A percentile compares a stretch with the other conserved stretches of the same genome.
These are phyloP conservation scores for Rhadina sibilatrix DNA, from an alignment of 2,113 vertebrate species.

Conservation along the genomic window DNA sequence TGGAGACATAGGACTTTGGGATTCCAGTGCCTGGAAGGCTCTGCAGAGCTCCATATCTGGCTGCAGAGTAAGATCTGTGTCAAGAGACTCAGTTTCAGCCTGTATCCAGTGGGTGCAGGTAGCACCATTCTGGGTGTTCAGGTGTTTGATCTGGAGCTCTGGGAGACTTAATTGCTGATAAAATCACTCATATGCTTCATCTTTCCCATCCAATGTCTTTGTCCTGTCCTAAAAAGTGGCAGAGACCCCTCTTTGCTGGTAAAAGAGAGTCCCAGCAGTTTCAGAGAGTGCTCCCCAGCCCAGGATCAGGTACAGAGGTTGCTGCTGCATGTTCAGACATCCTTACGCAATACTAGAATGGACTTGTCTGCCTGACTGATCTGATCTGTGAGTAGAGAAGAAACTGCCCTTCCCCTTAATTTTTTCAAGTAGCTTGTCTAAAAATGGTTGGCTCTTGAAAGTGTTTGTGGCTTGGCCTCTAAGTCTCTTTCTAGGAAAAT, in stretches of 20 bases:
- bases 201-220: background rate
- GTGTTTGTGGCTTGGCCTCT: constrained; percentile 6
- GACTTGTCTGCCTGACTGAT: constrained; percentile 49
- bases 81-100: background rate
- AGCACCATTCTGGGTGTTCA: background rate
- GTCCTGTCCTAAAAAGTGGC: background rate
- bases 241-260: background rate
- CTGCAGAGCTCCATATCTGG: background rate
- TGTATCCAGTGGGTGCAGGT: background rate
- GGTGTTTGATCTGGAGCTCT: background rate
- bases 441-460: background rate
- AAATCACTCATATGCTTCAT: background rate
- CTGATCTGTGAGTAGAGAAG: background rate
- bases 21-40: background rate
- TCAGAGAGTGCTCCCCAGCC: background rate
- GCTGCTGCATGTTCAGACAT: constrained; percentile 4
- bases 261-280: background rate
- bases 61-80: background rate
- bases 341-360: background rate
- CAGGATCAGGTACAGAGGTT: background rate
- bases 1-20: background rate
- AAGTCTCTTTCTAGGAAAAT: constrained; percentile 26
- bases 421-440: background rate
- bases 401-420: constrained; percentile 1
- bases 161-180: background rate